Conservation (phyloP, 2,888 invertebrate genomes). For the Erebia palarica region DNA sequence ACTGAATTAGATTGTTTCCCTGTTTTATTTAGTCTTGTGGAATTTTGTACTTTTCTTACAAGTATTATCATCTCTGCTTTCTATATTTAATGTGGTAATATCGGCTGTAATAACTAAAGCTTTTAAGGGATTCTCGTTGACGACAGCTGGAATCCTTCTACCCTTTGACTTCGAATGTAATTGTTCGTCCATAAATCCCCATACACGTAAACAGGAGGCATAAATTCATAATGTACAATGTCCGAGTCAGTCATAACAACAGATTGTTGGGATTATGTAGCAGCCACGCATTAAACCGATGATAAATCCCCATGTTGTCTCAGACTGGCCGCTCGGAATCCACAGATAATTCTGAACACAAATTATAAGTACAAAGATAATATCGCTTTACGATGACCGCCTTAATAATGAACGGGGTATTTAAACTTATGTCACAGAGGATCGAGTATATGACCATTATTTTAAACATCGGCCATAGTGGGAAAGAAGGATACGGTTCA, state of each 20-base stretch:
- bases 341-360: slow-evolving; percentile 47
- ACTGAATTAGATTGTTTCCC: slow-evolving; percentile 20
- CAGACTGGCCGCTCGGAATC: slow-evolving; percentile 50
- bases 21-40: slow-evolving; percentile 11
- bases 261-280: slow-evolving; percentile 48
- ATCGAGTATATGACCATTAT: no score
- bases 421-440: not conserved
- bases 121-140: not conserved
- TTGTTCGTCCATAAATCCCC: slow-evolving; percentile 24
- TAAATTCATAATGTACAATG: slow-evolving; percentile 44
- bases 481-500: no score
- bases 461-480: no score
- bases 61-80: not conserved
- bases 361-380: slow-evolving; percentile 26
- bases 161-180: slow-evolving; percentile 18
- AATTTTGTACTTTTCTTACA: slow-evolving; percentile 1
- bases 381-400: slow-evolving; percentile 5
- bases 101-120: not conserved
- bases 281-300: slow-evolving; percentile 46
- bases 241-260: slow-evolving; percentile 47
- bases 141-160: slow-evolving; percentile 6
- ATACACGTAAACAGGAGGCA: slow-evolving; percentile 34
- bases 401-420: not conserved
- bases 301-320: slow-evolving; percentile 51
- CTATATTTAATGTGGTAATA: not conserved